A percentile compares a stretch with the other conserved stretches of the same genome.
Evolutionary conservation across 2,797 vertebrate species (phyloP).

Genomic region (Alectoris magna): DNA sequence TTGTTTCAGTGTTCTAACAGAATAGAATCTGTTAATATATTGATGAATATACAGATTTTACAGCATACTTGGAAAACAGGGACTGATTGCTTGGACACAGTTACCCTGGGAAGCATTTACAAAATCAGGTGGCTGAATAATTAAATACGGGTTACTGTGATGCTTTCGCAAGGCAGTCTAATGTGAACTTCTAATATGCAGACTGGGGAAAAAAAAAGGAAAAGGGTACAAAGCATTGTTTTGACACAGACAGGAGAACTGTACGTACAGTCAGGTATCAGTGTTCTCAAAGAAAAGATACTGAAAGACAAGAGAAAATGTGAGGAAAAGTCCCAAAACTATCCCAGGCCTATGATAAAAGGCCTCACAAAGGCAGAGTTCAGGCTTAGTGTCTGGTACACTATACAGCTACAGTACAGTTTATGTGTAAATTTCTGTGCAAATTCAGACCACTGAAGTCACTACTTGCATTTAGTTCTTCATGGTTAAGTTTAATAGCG

Average conservation of each 20-base stretch:
- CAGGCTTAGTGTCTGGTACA: neutral
- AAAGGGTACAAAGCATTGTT: neutral
- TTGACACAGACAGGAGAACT: neutral
- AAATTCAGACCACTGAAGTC: neutral
- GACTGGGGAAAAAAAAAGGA: neutral
- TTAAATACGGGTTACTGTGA: neutral
- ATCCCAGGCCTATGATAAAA: neutral
- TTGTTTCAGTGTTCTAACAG: neutral
- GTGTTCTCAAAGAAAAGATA: neutral
- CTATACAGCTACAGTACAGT: neutral
- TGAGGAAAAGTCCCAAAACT: neutral
- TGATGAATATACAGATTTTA: neutral
- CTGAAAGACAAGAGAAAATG: neutral
- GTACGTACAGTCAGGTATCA: neutral
- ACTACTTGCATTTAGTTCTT: neutral
- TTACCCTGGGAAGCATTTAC: neutral
- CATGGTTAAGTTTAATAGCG: neutral
- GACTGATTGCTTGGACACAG: neutral
- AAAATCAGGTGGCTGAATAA: neutral
- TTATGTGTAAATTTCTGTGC: neutral
- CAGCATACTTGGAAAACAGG: neutral
- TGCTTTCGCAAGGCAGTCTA: neutral
- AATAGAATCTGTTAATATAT: neutral
- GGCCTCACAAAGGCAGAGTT: neutral
- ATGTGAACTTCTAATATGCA: neutral